Conservation (phyloP, 1,140 invertebrate genomes). For the Cataglyphis hispanica region DNA sequence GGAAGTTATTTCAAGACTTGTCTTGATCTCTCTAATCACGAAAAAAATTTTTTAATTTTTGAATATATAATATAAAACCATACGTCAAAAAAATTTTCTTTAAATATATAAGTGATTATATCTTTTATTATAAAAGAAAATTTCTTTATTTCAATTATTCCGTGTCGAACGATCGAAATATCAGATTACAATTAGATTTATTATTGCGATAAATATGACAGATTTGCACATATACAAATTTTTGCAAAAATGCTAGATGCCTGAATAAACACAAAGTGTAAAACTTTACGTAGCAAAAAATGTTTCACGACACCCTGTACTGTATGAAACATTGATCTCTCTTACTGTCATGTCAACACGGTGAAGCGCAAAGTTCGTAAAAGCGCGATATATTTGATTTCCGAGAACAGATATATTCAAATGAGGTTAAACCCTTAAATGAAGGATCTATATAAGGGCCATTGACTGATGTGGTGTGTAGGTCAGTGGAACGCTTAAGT, state of each 20-base stretch:
- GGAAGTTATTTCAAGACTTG: neutral
- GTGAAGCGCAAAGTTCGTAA: conserved; percentile 4
- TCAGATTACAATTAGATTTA: neutral
- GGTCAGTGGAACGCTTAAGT: conserved; percentile 62
- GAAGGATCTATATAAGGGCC: conserved; percentile 26
- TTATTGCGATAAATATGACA: conserved; percentile 12
- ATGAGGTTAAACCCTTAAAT: conserved; percentile 45
- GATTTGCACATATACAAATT: neutral
- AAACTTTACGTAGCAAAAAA: neutral
- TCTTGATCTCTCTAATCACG: neutral
- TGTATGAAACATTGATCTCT: conserved; percentile 29
- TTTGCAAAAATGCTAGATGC: neutral
- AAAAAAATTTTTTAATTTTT: neutral
- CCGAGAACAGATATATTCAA: conserved; percentile 9
- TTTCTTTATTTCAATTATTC: neutral
- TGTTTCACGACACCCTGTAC: neutral
- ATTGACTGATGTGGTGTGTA: conserved; percentile 54
- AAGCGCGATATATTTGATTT: conserved; percentile 37
- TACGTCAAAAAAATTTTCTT: neutral
- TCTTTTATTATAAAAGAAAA: neutral
- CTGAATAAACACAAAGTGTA: neutral
- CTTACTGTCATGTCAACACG: neutral
- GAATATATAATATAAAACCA: neutral
- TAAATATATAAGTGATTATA: neutral
- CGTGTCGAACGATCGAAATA: neutral